These are phyloP conservation scores for Hemistola chrysoprasaria DNA, from an alignment of 2,888 invertebrate species.

Conservation along the genomic window DNA sequence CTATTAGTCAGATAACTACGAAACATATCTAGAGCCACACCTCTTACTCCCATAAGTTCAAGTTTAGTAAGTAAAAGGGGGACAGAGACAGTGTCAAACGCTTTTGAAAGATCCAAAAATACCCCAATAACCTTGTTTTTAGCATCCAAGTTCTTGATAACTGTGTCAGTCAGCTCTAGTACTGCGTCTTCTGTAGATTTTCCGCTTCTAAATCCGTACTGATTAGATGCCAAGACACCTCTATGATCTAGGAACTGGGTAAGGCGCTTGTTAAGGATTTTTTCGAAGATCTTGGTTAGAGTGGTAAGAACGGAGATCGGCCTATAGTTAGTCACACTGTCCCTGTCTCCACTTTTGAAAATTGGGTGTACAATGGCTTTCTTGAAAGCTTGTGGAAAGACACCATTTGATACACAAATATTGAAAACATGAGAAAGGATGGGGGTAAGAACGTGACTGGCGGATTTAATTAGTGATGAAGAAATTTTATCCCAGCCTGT, in stretches of 20 bases:
- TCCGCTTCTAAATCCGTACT: conserved; percentile 2
- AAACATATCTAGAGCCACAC: too few species aligned
- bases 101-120: too few species aligned
- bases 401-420: neutral
- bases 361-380: conserved; percentile 1
- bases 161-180: neutral
- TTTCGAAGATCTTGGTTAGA: conserved; percentile 6
- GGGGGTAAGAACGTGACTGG: neutral
- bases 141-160: neutral
- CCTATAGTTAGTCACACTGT: too few species aligned
- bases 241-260: neutral
- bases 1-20: too few species aligned
- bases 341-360: too few species aligned
- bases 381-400: neutral
- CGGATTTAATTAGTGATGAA: too few species aligned
- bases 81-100: too few species aligned
- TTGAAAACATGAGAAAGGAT: neutral
- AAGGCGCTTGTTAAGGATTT: conserved; percentile 3
- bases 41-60: too few species aligned
- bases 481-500: too few species aligned
- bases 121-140: too few species aligned
- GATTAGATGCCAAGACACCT: neutral
- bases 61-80: too few species aligned
- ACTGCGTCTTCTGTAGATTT: conserved; percentile 6
- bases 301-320: too few species aligned